Base-by-base conservation (phyloP, 2,888 invertebrate genomes). In the Rotaria socialis region DNA sequence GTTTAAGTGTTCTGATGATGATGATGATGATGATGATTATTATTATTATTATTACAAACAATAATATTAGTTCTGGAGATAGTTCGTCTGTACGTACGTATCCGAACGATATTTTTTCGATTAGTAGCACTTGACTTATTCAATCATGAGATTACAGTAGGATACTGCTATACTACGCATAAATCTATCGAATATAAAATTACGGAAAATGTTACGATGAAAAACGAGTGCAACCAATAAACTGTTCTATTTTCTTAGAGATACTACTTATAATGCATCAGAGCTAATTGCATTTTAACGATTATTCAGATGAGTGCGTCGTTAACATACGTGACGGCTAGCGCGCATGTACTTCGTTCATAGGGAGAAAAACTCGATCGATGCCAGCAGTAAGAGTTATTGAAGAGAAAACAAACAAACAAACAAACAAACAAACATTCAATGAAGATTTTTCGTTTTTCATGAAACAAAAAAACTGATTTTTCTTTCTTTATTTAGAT, bases 161-260 rank as follows among this genome's bases (percentile, higher is more conserved):
- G 35, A 67, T 67, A 16, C 14, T 60, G 60, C 19, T 35, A 67
- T 67, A 35, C 14, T 35, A 67, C 35, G 35, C 27, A 27, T 67
- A 67, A 67, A 67, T 35, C 67, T 67, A 35, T 67, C 67, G 67
- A 67, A 35, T 67, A 67, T 67, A 67, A 35, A 67, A 67, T 67
- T 67, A 67, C 35, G 27, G 67, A 16, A 67, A 67, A 67, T 6
- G 67, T 22, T 55, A 22, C 4, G 55, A 55, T 55, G 55, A 16
- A 35, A 50, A 67, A 16, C 14, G 67, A 35, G 27, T 41, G 19
- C 35, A 67, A 67, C 35, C 14, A 67, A 35, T 4, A 41, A 67
- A 67, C 27, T 67, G 35, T 67, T 67, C 35, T 67, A 16, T 35
- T 67, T 67, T 67, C 67, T 67, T 19, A 67, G 16, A 67, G 19